phyloP scores from a whole-genome alignment of 1,140 invertebrate species.

The Drosophila kurseongensis region DNA sequence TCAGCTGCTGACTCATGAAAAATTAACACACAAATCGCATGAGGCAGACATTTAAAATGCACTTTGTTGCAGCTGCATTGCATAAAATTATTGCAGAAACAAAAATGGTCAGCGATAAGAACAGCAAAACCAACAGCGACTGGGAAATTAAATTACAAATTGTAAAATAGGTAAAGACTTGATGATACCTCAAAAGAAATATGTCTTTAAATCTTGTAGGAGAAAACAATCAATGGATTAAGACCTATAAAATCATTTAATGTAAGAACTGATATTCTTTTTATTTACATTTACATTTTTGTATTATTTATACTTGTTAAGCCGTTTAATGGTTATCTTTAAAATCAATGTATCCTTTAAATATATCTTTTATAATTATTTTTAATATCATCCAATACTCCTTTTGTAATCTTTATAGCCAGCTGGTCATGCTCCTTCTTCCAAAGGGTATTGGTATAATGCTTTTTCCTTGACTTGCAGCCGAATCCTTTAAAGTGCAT shows the following conservation, averaged over 20 bases:
- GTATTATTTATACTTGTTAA: too few species aligned
- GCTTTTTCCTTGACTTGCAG: conserved; percentile 27
- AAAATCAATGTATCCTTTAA: too few species aligned
- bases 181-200: background rate
- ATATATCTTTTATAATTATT: background rate
- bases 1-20: conserved; percentile 58
- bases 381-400: background rate
- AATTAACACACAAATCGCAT: conserved; percentile 68
- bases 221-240: too few species aligned
- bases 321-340: too few species aligned
- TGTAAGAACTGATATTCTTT: too few species aligned
- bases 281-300: background rate
- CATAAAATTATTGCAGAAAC: conserved; percentile 57
- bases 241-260: too few species aligned
- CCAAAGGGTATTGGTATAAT: conserved; percentile 23
- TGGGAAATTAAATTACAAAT: conserved; percentile 3
- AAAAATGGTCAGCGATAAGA: conserved; percentile 57
- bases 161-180: background rate
- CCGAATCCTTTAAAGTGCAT: conserved; percentile 73
- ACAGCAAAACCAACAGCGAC: conserved; percentile 5
- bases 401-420: too few species aligned
- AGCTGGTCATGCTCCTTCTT: too few species aligned
- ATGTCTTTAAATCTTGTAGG: too few species aligned
- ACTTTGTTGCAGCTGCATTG: conserved; percentile 65
- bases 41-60: conserved; percentile 73